A percentile compares a stretch with the other conserved stretches of the same genome.
phyloP scores from a whole-genome alignment of 1,140 invertebrate genomes.

The Drosophila auraria region DNA sequence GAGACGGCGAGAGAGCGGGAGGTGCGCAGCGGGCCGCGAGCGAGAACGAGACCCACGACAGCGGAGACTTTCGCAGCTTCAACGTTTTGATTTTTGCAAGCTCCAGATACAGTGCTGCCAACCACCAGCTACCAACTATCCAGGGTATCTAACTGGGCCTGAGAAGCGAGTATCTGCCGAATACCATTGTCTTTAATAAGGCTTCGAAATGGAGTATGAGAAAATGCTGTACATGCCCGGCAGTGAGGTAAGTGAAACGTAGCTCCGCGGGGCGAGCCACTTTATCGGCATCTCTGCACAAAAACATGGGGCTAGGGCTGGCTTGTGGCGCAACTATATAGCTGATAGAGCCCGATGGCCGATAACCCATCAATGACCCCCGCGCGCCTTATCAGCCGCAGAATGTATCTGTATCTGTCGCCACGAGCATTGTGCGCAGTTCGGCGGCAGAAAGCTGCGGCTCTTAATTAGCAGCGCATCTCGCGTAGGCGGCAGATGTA shows the following conservation, averaged over 20 bases:
- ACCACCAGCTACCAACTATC: slow-evolving; percentile 7
- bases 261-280: not conserved
- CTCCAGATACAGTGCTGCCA: slow-evolving; percentile 29
- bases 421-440: slow-evolving; percentile 69
- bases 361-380: slow-evolving; percentile 58
- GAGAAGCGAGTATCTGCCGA: slow-evolving; percentile 32
- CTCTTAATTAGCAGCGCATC: slow-evolving; percentile 69
- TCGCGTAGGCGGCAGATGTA: slow-evolving; percentile 46
- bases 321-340: slow-evolving; percentile 45
- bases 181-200: slow-evolving; percentile 31
- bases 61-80: slow-evolving; percentile 68
- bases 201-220: slow-evolving; percentile 76
- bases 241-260: slow-evolving; percentile 63
- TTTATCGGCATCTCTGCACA: slow-evolving; percentile 16
- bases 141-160: slow-evolving; percentile 29
- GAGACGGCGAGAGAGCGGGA: slow-evolving; percentile 37
- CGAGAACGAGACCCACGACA: slow-evolving; percentile 52
- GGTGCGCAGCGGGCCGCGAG: slow-evolving; percentile 23
- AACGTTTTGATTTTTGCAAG: slow-evolving; percentile 61
- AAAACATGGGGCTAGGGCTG: slow-evolving; percentile 9
- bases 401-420: slow-evolving; percentile 34
- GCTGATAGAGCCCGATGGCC: slow-evolving; percentile 23
- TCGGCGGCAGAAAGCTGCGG: slow-evolving; percentile 51
- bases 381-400: slow-evolving; percentile 52
- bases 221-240: slow-evolving; percentile 71